phyloP scores from a whole-genome alignment of 2,797 vertebrate genomes.

The Tiaroga cobitis region DNA sequence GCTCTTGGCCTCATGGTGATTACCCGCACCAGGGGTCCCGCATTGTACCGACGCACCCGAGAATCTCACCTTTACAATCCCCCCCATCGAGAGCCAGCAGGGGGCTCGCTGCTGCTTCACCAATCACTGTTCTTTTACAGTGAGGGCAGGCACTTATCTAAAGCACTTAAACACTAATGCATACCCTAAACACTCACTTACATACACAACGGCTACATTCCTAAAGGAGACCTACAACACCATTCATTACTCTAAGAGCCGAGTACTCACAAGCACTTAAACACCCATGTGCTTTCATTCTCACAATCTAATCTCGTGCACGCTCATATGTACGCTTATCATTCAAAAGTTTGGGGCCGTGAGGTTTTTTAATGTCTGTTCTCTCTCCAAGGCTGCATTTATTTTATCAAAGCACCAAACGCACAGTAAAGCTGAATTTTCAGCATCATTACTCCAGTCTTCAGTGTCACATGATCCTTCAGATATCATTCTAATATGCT shows the following conservation, averaged over 20 bases:
- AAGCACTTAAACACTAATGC: constrained; percentile 59
- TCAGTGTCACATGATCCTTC: neutral
- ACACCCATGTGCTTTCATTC: constrained; percentile 18
- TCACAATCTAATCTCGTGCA: constrained; percentile 11
- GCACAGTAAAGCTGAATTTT: neutral
- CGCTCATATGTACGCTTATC: neutral
- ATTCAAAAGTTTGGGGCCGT: neutral
- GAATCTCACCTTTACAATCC: constrained; percentile 80
- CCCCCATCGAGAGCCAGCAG: constrained; percentile 71
- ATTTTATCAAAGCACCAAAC: neutral
- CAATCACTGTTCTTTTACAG: constrained; percentile 53
- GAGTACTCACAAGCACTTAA: constrained; percentile 42
- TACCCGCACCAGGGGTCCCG: constrained; percentile 75
- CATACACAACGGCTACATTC: constrained; percentile 30
- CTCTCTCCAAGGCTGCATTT: neutral
- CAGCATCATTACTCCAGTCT: neutral
- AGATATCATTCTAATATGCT: neutral
- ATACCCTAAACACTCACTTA: constrained; percentile 49
- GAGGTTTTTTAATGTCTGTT: neutral
- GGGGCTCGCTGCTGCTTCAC: constrained; percentile 66
- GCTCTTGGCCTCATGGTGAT: constrained; percentile 78
- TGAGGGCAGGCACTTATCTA: constrained; percentile 55
- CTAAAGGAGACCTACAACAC: constrained; percentile 37
- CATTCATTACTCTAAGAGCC: constrained; percentile 38
- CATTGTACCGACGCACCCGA: constrained; percentile 74